Percentiles rank a stretch among this genome's conserved stretches.
These are phyloP conservation scores for Gandaritis pyraliata DNA, from an alignment of 2,888 invertebrate species.

Conservation along the genomic window DNA sequence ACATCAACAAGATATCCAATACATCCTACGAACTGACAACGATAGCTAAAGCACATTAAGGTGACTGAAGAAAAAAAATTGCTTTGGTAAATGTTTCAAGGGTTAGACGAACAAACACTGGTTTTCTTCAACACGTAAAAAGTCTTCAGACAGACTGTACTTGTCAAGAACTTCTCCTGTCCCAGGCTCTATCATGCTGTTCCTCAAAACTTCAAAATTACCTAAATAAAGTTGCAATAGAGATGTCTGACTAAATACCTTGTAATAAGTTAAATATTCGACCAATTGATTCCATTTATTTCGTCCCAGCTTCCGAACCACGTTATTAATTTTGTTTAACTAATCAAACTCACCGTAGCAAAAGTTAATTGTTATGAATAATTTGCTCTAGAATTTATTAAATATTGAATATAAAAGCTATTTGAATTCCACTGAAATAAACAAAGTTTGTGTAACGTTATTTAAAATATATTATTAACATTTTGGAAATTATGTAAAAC, in stretches of 20 bases:
- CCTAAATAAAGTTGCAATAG: neutral
- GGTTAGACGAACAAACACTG: no score
- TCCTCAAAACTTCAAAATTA: neutral
- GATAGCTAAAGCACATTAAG: no score
- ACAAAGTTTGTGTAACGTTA: conserved; percentile 1
- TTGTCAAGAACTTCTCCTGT: no score
- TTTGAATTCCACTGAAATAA: conserved; percentile 8
- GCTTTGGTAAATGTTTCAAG: no score
- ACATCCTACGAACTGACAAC: no score
- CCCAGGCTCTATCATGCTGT: neutral
- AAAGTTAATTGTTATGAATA: conserved; percentile 18
- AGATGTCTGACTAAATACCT: neutral
- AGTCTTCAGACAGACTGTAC: no score
- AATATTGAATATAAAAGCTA: no score
- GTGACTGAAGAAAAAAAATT: no score
- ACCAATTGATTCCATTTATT: conserved; percentile 6
- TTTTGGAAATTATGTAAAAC: no score
- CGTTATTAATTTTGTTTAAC: conserved; percentile 16
- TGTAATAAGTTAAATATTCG: conserved; percentile 5
- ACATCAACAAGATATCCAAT: no score
- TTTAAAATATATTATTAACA: neutral
- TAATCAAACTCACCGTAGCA: conserved; percentile 16
- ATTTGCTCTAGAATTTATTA: conserved; percentile 15
- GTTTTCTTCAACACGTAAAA: no score
- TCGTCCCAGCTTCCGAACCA: conserved; percentile 1